These are phyloP conservation scores for Drosophila colorata DNA, from an alignment of 2,888 invertebrate species.

Conservation along the genomic window DNA sequence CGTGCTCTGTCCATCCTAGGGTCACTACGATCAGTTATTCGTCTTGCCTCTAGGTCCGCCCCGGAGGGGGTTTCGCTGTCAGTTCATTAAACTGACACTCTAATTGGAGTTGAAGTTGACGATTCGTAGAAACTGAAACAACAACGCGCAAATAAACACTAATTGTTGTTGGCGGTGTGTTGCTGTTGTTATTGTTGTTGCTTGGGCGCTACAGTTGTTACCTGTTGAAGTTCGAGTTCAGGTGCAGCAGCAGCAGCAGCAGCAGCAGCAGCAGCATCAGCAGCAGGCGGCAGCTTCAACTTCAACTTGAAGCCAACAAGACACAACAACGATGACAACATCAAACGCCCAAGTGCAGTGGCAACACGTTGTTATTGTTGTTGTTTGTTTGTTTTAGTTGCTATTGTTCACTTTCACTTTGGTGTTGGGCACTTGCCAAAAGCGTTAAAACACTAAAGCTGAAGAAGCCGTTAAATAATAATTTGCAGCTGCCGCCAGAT, in stretches of 20 bases:
- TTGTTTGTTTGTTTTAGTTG: conserved; percentile 16
- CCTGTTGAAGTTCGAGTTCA: conserved; percentile 73
- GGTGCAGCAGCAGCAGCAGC: conserved; percentile 58
- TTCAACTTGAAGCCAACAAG: conserved; percentile 32
- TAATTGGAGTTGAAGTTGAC: conserved; percentile 78
- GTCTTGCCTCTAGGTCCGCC: conserved; percentile 3
- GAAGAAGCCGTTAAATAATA: conserved; percentile 77
- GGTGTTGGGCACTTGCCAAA: conserved; percentile 70
- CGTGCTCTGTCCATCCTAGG: conserved; percentile 23
- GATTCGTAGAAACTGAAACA: conserved; percentile 68
- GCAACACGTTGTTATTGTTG: conserved; percentile 45
- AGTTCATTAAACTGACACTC: conserved; percentile 80
- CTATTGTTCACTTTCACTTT: conserved; percentile 73
- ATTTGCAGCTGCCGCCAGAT: conserved; percentile 69
- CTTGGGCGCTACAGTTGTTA: conserved; percentile 35
- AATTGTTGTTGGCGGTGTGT: conserved; percentile 37
- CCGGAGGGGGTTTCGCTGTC: conserved; percentile 47
- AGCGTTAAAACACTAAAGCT: conserved; percentile 63
- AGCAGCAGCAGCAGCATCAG: conserved; percentile 35
- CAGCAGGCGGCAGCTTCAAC: conserved; percentile 40
- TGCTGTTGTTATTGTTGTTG: conserved; percentile 27
- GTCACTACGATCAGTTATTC: conserved; percentile 17
- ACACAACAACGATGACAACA: conserved; percentile 49
- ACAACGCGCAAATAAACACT: conserved; percentile 55
- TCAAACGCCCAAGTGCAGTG: conserved; percentile 72